phyloP scores from a whole-genome alignment of 2,888 invertebrate genomes.

The Axea sp. region DNA sequence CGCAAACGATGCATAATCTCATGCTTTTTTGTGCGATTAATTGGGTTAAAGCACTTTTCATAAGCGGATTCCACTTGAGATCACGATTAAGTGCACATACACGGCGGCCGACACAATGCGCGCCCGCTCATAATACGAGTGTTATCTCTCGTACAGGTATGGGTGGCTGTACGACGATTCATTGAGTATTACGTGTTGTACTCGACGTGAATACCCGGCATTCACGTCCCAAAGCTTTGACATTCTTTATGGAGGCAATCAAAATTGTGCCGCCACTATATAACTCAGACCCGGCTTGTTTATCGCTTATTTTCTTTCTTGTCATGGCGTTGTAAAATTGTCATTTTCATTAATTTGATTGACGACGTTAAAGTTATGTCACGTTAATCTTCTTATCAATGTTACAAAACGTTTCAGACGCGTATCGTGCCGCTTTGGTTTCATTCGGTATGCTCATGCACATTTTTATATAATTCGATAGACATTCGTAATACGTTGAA shows the following conservation, averaged over 20 bases:
- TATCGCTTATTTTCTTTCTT: slow-evolving; percentile 2
- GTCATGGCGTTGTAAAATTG: slow-evolving; percentile 9
- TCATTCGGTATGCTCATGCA: too few species aligned
- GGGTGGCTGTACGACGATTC: slow-evolving; percentile 15
- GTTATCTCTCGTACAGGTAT: slow-evolving; percentile 24
- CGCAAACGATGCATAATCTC: background rate
- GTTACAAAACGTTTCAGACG: background rate
- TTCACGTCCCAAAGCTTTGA: slow-evolving; percentile 28
- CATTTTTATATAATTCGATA: too few species aligned
- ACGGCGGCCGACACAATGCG: background rate
- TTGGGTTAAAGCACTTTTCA: slow-evolving; percentile 47
- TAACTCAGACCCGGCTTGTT: slow-evolving; percentile 8
- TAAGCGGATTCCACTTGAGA: slow-evolving; percentile 27
- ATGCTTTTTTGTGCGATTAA: slow-evolving; percentile 25
- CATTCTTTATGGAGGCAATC: slow-evolving; percentile 28
- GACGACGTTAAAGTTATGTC: background rate
- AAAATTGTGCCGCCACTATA: slow-evolving; percentile 14
- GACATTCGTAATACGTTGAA: too few species aligned
- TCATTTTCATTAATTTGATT: slow-evolving; percentile 7
- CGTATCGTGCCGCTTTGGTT: too few species aligned
- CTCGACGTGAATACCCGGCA: slow-evolving; percentile 34
- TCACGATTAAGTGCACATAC: slow-evolving; percentile 27
- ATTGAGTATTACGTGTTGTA: slow-evolving; percentile 34
- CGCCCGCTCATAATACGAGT: slow-evolving; percentile 5
- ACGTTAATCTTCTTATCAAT: background rate